phyloP scores from a whole-genome alignment of 2,797 vertebrate genomes.

The Amphiprion clarkii region DNA sequence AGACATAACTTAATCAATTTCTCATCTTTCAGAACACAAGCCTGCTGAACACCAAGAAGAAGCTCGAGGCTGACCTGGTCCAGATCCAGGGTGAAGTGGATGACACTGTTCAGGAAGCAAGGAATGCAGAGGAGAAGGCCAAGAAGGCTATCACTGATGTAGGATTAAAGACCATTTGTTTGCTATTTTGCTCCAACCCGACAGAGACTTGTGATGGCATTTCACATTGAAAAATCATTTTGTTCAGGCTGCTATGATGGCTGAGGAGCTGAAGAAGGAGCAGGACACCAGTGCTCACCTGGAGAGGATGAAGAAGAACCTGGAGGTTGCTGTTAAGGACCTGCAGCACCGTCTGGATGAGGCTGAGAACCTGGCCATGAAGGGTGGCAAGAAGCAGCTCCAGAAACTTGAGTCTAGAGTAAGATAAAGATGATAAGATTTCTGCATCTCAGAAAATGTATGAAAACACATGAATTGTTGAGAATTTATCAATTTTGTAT shows the following conservation, averaged over 20 bases:
- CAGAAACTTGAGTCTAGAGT: slow-evolving; percentile 91
- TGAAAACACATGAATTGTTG: not conserved
- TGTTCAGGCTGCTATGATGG: slow-evolving; percentile 91
- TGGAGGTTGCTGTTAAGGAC: too few relatives aligned
- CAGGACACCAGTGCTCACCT: slow-evolving; percentile 93
- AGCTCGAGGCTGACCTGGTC: slow-evolving; percentile 88
- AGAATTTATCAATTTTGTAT: not conserved
- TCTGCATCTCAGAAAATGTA: not conserved
- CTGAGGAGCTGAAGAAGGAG: slow-evolving; percentile 93
- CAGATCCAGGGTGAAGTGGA: slow-evolving; percentile 90
- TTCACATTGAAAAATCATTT: not conserved
- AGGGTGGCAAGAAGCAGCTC: slow-evolving; percentile 93
- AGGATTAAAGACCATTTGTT: slow-evolving; percentile 20
- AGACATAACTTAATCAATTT: not conserved
- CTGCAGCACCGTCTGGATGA: too few relatives aligned
- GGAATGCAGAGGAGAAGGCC: slow-evolving; percentile 92
- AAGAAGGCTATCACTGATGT: slow-evolving; percentile 94
- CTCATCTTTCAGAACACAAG: slow-evolving; percentile 87
- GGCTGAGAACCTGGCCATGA: slow-evolving; percentile 91
- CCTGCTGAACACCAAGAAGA: slow-evolving; percentile 87
- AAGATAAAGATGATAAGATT: not conserved
- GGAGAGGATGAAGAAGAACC: slow-evolving; percentile 44
- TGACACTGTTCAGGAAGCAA: slow-evolving; percentile 89
- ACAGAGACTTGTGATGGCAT: fast-evolving
- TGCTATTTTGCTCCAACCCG: fast-evolving